Base-by-base conservation (phyloP, 2,888 invertebrate species). In the Synanthedon tipuliformis region DNA sequence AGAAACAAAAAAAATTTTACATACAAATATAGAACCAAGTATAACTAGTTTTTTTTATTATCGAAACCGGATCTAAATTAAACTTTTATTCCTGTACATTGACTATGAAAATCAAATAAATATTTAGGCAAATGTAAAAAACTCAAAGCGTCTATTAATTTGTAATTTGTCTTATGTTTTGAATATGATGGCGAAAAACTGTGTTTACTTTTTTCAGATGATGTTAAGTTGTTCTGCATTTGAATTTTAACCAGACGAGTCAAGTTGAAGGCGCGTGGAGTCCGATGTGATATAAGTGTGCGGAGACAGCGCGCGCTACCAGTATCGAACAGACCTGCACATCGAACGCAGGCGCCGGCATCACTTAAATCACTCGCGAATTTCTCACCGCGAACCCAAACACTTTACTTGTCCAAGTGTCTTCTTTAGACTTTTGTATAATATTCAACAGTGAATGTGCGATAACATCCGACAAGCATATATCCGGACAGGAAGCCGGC, bases 281-380 rank as follows among this genome's bases (percentile, higher is more conserved):
- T 71, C 71, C 77, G 78, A 83, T 80, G 72, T 86, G 81, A 84
- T 87, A 86, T 78, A 87, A 86, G 83, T 75, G 75, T 62, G 71
- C 55, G 71, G 60, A 61, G 64, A 59, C 61, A 65, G 69, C 83
- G 83, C 83, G 81, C 82, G 78, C 75, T 70, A 79, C 64, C 83
- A 87, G 86, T 87, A 82, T 71, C 69, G 67, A 74, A 68, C 75
- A 78, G 71, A 71, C 73, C 75, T 66, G 66, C 71, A 62, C 64
- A 71, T 69, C 63, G 78, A 80, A 79, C 73, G 72, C 82, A 82
- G 75, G 68, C 61, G 58, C 63, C 59, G 59, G 59, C 58, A 58
- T 57, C 71, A 69, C 69, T 68, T 64, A 62, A 23, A 59, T 57
- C 65, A 65, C 63, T 65, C 55, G 52, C 53, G 50, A 50, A 54